Base-by-base conservation (phyloP, 2,113 vertebrate genomes). In the Toxotes chatareus region DNA sequence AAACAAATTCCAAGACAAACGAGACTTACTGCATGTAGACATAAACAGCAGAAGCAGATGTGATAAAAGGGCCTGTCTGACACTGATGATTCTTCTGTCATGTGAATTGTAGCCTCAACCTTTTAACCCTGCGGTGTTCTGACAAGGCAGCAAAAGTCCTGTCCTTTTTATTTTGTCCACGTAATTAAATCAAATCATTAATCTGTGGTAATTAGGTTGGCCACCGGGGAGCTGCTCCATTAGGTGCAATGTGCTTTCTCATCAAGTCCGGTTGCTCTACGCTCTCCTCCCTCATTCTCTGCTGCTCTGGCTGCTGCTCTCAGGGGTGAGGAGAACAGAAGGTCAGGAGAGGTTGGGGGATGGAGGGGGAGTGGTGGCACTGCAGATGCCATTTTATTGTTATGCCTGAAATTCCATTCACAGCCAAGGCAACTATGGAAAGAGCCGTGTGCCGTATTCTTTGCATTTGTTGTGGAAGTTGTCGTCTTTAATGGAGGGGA, bases 161-260 rank as follows among this genome's bases (percentile, higher is more conserved):
- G 12, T 51, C 53, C 66, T 57, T 73, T 75, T 73, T 75, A 73
- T 82, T 84, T 84, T 44, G 23, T 49, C 23, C 51, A 55, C 13
- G 38, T 70, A 59, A 82, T 83, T 69, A 71, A 84, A 77, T 83
- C 73, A 83, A 74, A 62, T 88, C 68, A 73, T 90, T 84, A 83
- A 78, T 80, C 71, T 81, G 68, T 32, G 49, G 61, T 88, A 79
- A 91, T 87, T 89, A 88, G 56, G 81, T 79, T 73, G 65, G 67
- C 73, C 81, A 78, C 76, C 11, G 0, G 73, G 70, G 74, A 84
- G 73, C 62, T 31, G 65, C 72, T 86, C 82, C 83, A 79, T 86
- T 80, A 81, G 79, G 56, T 38, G 21, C 76, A 74, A 68, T 74
- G 84, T 78, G 87, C 83, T 71, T 85, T 57, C 79, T 87, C 83